phyloP scores from a whole-genome alignment of 2,797 vertebrate genomes.

The Anabas testudineus region DNA sequence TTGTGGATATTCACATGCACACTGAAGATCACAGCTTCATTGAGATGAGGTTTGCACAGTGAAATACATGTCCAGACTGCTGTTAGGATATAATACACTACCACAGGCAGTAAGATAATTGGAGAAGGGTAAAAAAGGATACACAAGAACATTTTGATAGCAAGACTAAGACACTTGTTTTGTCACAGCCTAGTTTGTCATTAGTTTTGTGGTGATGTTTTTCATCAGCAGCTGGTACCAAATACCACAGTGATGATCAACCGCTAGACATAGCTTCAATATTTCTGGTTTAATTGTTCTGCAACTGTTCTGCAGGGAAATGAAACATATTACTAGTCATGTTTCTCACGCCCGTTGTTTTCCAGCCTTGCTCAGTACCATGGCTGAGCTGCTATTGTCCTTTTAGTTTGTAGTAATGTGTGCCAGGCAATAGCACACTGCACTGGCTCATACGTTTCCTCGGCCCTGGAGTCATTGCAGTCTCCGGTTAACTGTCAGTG shows the following conservation, averaged over 20 bases:
- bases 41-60: slow-evolving; percentile 6
- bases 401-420: slow-evolving; percentile 23
- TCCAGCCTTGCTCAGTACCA: not conserved
- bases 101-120: not conserved
- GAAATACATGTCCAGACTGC: slow-evolving; percentile 16
- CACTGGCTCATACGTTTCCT: slow-evolving; percentile 7
- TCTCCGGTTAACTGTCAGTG: slow-evolving; percentile 37
- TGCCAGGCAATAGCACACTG: slow-evolving; percentile 21
- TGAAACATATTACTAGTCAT: slow-evolving; percentile 16
- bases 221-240: not conserved
- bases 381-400: slow-evolving; percentile 11
- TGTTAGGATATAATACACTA: slow-evolving; percentile 13
- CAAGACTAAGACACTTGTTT: not conserved
- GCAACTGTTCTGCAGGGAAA: slow-evolving; percentile 13
- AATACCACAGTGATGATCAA: not conserved
- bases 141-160: slow-evolving; percentile 4
- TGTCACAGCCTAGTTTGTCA: slow-evolving; percentile 9
- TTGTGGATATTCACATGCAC: not conserved
- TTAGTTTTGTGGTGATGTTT: slow-evolving; percentile 9
- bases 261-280: not conserved
- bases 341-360: slow-evolving; percentile 20
- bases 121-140: not conserved
- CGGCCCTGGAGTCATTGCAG: slow-evolving; percentile 8
- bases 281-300: slow-evolving; percentile 29
- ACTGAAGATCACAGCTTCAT: slow-evolving; percentile 13